Conservation (phyloP, 2,113 vertebrate species). For the Sapajus apella region DNA sequence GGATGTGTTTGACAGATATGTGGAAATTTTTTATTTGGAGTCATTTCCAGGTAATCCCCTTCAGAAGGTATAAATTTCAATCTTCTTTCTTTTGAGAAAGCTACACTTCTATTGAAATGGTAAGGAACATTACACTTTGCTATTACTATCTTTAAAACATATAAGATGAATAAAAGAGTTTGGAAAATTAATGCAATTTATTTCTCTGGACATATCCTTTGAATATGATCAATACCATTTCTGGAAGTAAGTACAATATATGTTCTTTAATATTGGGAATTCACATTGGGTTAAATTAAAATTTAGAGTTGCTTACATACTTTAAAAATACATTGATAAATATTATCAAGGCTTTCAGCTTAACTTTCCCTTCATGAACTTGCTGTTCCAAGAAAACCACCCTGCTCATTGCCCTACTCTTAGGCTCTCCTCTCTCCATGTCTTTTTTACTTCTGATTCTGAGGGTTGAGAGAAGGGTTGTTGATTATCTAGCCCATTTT, state of each 20-base stretch:
- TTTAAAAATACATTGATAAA: conserved; percentile 25
- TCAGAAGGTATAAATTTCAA: background rate
- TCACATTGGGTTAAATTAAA: conserved; percentile 41
- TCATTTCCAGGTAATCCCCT: background rate
- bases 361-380: background rate
- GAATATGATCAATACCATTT: conserved; percentile 29
- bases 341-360: background rate
- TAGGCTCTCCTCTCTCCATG: background rate
- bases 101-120: background rate
- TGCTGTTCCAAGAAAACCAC: background rate
- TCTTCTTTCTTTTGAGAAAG: conserved; percentile 30
- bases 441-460: conserved; percentile 10
- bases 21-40: background rate
- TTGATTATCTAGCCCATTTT: background rate
- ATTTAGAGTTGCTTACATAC: background rate
- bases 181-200: conserved; percentile 6
- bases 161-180: background rate
- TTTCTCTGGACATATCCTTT: conserved; percentile 14
- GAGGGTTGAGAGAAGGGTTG: background rate
- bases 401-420: background rate
- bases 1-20: background rate
- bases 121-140: background rate
- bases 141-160: background rate
- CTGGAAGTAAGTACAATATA: background rate
- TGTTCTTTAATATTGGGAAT: background rate